Conservation (phyloP, 2,888 invertebrate genomes). For the Catocala fraxini region DNA sequence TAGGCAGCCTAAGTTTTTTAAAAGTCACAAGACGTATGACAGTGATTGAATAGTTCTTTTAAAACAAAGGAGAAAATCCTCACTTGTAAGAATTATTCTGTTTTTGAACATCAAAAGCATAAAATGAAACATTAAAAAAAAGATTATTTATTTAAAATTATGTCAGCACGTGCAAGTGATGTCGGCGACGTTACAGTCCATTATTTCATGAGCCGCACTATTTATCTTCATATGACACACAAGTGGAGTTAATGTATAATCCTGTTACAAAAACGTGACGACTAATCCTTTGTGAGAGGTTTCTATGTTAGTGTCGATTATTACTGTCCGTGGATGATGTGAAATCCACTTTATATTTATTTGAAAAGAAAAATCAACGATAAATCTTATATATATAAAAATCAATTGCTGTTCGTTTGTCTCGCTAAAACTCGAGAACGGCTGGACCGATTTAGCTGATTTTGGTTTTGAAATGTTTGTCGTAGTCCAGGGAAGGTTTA, state of each 20-base stretch:
- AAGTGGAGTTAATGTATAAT: slow-evolving; percentile 55
- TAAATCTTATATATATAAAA: no score
- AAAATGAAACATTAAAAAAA: slow-evolving; percentile 1
- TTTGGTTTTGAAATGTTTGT: no score
- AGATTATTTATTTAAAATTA: slow-evolving; percentile 11
- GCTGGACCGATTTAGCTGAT: no score
- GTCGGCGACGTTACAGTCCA: slow-evolving; percentile 16
- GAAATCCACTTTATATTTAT: no score
- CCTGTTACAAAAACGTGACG: slow-evolving; percentile 64
- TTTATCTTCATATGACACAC: slow-evolving; percentile 53
- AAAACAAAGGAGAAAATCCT: slow-evolving; percentile 3
- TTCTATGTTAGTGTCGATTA: slow-evolving; percentile 48
- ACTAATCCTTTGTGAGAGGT: slow-evolving; percentile 59
- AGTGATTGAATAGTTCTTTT: no score
- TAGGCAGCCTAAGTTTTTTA: no score
- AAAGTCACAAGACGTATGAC: no score
- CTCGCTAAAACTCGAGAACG: no score
- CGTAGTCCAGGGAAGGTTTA: no score
- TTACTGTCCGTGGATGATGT: slow-evolving; percentile 25
- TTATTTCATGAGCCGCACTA: slow-evolving; percentile 32
- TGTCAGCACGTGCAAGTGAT: slow-evolving; percentile 6
- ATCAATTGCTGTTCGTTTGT: no score
- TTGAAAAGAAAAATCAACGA: no score
- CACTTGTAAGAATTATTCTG: not conserved
- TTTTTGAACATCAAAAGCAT: not conserved